Conservation (phyloP, 2,113 vertebrate genomes). For the Gallinago jamesoni region DNA sequence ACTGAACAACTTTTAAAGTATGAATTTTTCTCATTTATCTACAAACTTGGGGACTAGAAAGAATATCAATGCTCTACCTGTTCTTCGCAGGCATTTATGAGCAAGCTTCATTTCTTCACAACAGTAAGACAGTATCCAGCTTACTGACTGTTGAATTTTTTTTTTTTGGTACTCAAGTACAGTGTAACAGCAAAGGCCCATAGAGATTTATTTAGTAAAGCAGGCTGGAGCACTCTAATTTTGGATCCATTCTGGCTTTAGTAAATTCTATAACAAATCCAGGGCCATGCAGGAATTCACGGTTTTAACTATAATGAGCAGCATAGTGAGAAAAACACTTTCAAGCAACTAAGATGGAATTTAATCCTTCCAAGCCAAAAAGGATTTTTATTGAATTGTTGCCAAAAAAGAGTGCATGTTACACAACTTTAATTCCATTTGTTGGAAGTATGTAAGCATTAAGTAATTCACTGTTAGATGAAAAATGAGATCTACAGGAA, state of each 20-base stretch:
- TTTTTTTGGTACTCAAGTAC: not conserved
- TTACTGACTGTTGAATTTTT: not conserved
- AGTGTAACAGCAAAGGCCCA: not conserved
- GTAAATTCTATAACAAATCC: not conserved
- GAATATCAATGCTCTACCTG: not conserved
- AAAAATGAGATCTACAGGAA: not conserved
- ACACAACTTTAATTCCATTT: constrained; percentile 13
- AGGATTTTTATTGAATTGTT: not conserved
- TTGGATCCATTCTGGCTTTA: not conserved
- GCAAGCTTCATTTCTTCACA: not conserved
- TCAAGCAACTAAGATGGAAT: not conserved
- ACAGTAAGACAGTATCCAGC: not conserved
- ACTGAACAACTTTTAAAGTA: not conserved
- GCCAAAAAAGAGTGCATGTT: not conserved
- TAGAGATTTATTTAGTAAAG: not conserved
- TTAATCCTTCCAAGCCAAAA: constrained; percentile 19
- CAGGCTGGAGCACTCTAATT: not conserved
- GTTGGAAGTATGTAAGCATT: not conserved
- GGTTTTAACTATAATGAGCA: not conserved
- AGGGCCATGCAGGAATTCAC: not conserved
- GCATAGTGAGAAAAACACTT: not conserved
- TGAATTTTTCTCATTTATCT: not conserved
- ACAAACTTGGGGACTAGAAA: not conserved
- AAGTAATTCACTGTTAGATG: not conserved
- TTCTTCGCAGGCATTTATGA: not conserved